Percentiles rank a stretch among this genome's conserved stretches.
These are phyloP conservation scores for Podabrus alpinus DNA, from an alignment of 2,888 invertebrate genomes.

Conservation along the genomic window DNA sequence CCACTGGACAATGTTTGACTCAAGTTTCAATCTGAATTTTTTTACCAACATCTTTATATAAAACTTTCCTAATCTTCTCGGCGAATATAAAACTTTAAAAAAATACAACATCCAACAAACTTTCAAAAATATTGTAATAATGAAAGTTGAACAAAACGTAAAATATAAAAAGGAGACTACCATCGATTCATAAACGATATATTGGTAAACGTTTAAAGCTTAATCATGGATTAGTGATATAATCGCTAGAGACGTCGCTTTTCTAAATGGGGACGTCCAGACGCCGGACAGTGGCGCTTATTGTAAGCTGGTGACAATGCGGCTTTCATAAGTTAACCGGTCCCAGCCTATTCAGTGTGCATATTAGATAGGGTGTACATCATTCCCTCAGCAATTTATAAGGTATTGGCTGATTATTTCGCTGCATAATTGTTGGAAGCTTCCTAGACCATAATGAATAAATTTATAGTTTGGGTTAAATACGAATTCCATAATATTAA, in stretches of 20 bases:
- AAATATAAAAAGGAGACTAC: constrained; percentile 4
- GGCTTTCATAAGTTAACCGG: constrained; percentile 37
- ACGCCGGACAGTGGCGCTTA: constrained; percentile 32
- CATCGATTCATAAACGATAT: not conserved
- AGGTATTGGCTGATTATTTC: constrained; percentile 40
- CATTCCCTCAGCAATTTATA: constrained; percentile 38
- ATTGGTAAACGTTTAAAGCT: not conserved
- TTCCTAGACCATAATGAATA: constrained; percentile 8
- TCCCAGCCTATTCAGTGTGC: constrained; percentile 38
- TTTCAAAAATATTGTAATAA: constrained; percentile 3
- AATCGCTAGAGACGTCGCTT: constrained; percentile 18
- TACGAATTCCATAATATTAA: not conserved
- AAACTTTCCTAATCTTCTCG: constrained; percentile 31
- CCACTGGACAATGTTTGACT: constrained; percentile 49
- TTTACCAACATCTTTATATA: constrained; percentile 36
- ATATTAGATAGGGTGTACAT: constrained; percentile 41
- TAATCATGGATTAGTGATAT: constrained; percentile 13
- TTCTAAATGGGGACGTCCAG: constrained; percentile 26
- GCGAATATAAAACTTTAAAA: constrained; percentile 25
- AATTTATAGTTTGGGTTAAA: not conserved
- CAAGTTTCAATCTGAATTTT: constrained; percentile 50
- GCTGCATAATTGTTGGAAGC: constrained; percentile 35
- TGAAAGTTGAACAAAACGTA: not conserved
- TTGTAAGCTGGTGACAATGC: constrained; percentile 33
- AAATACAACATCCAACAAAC: constrained; percentile 14